phyloP scores from a whole-genome alignment of 2,113 vertebrate species.

The Lonchura striata region DNA sequence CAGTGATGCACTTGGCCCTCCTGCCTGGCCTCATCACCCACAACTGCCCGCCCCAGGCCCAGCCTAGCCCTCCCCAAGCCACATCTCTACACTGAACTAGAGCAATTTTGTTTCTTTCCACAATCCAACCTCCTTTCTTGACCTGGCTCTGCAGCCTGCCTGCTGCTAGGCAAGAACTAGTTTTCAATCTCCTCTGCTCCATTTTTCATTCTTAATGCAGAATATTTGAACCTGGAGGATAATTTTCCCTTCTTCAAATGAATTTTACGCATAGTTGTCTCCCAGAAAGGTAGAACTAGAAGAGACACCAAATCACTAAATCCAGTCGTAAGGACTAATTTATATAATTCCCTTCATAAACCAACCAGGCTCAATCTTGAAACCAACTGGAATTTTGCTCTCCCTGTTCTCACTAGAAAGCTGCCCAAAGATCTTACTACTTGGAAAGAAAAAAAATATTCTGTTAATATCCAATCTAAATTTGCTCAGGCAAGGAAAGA shows the following conservation, averaged over 20 bases:
- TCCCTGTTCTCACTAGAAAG: neutral
- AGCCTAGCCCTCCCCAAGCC: neutral
- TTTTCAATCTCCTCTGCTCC: neutral
- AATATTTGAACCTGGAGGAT: neutral
- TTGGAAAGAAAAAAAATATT: constrained; percentile 36
- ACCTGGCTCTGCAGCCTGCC: neutral
- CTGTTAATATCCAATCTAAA: neutral
- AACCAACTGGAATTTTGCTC: neutral
- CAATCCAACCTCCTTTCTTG: neutral
- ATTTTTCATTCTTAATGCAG: constrained; percentile 2
- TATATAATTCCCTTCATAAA: neutral
- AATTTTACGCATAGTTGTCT: neutral
- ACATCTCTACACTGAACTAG: neutral
- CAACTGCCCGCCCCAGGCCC: neutral
- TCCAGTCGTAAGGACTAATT: neutral
- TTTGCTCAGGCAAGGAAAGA: constrained; percentile 10
- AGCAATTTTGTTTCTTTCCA: neutral
- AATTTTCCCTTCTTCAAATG: neutral
- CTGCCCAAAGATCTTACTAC: neutral
- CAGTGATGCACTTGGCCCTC: neutral
- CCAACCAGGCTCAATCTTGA: neutral
- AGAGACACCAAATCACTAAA: neutral
- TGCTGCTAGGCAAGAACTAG: neutral
- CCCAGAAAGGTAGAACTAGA: neutral
- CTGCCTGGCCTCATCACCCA: neutral